Conservation (phyloP, 1,140 invertebrate species). For the Bilobella aurantiaca region DNA sequence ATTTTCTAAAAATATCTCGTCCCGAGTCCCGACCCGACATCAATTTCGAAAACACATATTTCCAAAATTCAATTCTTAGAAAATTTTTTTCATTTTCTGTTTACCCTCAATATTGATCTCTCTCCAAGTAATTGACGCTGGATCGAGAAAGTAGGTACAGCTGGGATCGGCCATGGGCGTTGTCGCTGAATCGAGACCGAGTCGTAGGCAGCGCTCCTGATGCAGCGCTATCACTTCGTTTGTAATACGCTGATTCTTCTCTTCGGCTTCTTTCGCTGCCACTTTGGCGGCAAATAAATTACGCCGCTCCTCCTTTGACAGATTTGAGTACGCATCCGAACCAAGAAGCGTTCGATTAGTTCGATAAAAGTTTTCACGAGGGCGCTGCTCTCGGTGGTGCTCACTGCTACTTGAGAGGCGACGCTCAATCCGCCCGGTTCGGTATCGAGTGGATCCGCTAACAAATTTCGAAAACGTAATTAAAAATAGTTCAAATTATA, state of each 20-base stretch:
- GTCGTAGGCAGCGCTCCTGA: conserved; percentile 44
- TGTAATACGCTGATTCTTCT: conserved; percentile 47
- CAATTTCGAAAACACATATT: too few relatives aligned
- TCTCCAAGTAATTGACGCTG: conserved; percentile 48
- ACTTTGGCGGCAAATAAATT: conserved; percentile 67
- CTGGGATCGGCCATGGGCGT: conserved; percentile 29
- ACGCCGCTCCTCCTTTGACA: conserved; percentile 59
- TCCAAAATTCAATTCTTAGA: too few relatives aligned
- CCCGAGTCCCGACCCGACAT: too few relatives aligned
- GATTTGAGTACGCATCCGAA: conserved; percentile 39
- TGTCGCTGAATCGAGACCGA: conserved; percentile 34
- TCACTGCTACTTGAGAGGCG: too few relatives aligned
- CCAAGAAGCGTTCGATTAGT: not conserved
- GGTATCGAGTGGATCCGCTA: too few relatives aligned
- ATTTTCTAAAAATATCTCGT: not conserved
- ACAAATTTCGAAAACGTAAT: too few relatives aligned
- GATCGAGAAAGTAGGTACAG: conserved; percentile 44
- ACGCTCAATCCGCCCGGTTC: too few relatives aligned
- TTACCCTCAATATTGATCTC: conserved; percentile 25
- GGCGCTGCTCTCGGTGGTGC: not conserved
- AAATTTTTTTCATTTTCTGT: conserved; percentile 1
- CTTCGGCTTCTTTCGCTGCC: conserved; percentile 52
- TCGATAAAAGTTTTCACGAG: not conserved
- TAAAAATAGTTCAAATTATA: too few relatives aligned
- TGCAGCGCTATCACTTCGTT: conserved; percentile 53